Evolutionary conservation across 2,797 vertebrate genomes (phyloP).

Genomic region (Cirrhinus mrigala): DNA sequence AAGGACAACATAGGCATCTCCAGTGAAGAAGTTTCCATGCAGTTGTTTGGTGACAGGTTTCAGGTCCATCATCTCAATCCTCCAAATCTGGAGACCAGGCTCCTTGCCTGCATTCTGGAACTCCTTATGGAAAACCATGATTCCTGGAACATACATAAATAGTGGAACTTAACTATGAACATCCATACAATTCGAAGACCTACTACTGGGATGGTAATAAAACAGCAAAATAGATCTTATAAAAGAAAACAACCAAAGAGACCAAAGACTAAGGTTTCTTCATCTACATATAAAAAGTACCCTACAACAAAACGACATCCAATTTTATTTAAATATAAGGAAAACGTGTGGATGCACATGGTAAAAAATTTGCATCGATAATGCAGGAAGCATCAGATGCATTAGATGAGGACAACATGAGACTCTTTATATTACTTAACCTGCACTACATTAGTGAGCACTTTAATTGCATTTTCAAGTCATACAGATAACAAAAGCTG

Average conservation of each 20-base stretch:
- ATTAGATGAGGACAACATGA: background rate
- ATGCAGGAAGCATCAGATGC: background rate
- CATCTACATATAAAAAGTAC: background rate
- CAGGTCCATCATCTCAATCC: constrained; percentile 90
- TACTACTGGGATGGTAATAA: background rate
- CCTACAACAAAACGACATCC: background rate
- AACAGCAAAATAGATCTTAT: background rate
- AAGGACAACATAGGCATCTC: constrained; percentile 91
- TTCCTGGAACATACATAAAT: constrained; percentile 56
- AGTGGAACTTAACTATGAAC: background rate
- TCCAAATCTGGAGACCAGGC: constrained; percentile 92
- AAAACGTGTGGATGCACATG: constrained; percentile 17
- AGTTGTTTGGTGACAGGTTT: constrained; percentile 80
- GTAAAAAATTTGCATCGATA: constrained; percentile 10
- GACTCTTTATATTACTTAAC: background rate
- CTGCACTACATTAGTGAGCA: background rate
- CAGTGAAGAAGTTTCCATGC: constrained; percentile 87
- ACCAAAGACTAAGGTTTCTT: background rate
- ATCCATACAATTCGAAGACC: background rate
- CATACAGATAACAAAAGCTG: background rate
- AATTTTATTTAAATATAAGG: constrained; percentile 5
- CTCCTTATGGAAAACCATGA: constrained; percentile 81
- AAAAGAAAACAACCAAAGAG: background rate
- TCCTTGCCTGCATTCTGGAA: constrained; percentile 87
- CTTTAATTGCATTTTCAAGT: background rate